Percentiles rank a stretch among this genome's conserved stretches.
Conservation (phyloP, 2,113 vertebrate species). For the Scophthalmus maximus region DNA sequence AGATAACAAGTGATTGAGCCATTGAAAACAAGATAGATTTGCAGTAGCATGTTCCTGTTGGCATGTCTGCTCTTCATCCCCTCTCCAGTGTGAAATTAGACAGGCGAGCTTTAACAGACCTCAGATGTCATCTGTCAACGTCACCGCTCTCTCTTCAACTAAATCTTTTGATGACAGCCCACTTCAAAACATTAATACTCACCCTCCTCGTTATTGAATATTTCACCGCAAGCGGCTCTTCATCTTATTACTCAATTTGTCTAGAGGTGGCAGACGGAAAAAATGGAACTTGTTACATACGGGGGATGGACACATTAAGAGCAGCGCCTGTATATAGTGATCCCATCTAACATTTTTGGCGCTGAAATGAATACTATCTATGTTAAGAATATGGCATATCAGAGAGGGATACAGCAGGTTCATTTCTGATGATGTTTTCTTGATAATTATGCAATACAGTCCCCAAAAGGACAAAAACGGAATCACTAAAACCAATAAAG, state of each 20-base stretch:
- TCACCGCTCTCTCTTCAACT: not conserved
- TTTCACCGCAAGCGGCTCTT: not conserved
- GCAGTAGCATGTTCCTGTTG: not conserved
- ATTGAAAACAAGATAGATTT: not conserved
- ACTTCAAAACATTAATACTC: not conserved
- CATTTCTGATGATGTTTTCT: no score
- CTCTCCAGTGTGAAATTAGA: not conserved
- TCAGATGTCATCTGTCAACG: slow-evolving; percentile 3
- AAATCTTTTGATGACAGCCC: not conserved
- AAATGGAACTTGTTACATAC: no score
- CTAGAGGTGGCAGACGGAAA: not conserved
- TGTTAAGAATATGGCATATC: no score
- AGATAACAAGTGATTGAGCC: no score
- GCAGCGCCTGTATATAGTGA: no score
- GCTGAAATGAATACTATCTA: no score
- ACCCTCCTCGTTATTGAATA: not conserved
- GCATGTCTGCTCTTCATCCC: not conserved
- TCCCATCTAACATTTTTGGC: no score
- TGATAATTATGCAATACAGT: no score
- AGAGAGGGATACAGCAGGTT: no score
- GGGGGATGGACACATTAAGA: no score
- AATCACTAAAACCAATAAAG: no score
- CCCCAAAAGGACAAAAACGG: no score
- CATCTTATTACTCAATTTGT: not conserved
- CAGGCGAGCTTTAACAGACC: not conserved